Percentiles rank a stretch among this genome's conserved stretches.
phyloP scores from a whole-genome alignment of 2,797 vertebrate genomes.

The Meriones psammophilus region DNA sequence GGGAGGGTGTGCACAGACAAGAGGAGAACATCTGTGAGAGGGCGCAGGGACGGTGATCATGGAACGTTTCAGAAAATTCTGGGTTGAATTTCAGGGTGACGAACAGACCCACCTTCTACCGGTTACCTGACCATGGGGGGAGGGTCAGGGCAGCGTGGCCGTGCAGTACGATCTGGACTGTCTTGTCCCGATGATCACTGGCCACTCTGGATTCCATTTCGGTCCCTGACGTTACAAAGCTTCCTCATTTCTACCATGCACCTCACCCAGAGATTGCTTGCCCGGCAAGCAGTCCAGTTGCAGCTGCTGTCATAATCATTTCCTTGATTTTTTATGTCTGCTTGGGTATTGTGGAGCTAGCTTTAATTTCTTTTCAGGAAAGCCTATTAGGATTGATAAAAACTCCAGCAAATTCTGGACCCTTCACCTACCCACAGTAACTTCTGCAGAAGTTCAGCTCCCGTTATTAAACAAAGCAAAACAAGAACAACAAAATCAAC shows the following conservation, averaged over 20 bases:
- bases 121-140: neutral
- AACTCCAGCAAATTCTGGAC: neutral
- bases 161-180: fast-evolving
- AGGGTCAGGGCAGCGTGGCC: neutral
- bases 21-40: neutral
- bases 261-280: neutral
- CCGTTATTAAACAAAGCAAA: neutral
- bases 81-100: neutral
- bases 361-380: constrained; percentile 3
- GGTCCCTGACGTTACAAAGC: neutral
- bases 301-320: neutral
- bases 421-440: neutral
- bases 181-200: neutral
- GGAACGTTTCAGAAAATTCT: neutral
- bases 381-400: neutral
- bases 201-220: neutral
- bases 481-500: constrained; percentile 33
- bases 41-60: neutral
- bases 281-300: neutral
- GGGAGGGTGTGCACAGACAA: fast-evolving
- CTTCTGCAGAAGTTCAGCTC: neutral
- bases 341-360: neutral
- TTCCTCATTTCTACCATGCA: neutral
- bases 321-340: neutral
- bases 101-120: neutral